Evolutionary conservation across 2,888 invertebrate species (phyloP), one percentile per base, ranked within the genome.

Genomic region (Pristionchus mayeri): DNA sequence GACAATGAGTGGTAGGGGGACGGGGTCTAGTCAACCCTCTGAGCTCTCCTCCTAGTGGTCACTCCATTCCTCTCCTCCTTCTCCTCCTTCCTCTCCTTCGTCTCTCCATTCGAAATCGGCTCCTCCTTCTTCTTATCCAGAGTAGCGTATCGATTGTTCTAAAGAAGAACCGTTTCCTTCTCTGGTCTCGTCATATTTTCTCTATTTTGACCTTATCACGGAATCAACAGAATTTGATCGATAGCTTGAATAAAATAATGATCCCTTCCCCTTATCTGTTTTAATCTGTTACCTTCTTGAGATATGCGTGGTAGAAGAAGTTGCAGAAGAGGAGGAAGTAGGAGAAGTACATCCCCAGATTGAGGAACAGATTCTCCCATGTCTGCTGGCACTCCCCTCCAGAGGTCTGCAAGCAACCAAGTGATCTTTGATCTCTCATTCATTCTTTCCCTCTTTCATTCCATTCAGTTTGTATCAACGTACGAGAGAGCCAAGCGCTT

Each of bases 331-430:
- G 91, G 57, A 92, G 82, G 88, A 93, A 92, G 87, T 93, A 93
- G n/a, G 92, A 89, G 87, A 89, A 88, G 87, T 93, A 93, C 87
- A 93, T 93, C 75, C 87, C 86, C 84, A 92, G 90, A 63, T 91
- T 91, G 76, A 91, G 93, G 80, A 89, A 90, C 84, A 94, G 91
- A 90, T 94, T 94, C 82, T 93, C 93, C 87, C 92, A 93, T 3
- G 93, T 93, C 86, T 93, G 93, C 82, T 93, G 93, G 88, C 94
- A 94, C 84, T 90, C 86, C 48, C 87, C 86, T 54, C 93, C 92
- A 92, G 85, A 89, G 80, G 44, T 88, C 88, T 87, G 80, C 21
- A 86, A 76, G 9, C n/a, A n/a, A n/a, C n/a, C 3, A n/a, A 16
- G 6, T 48, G 18, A 27, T 83, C 93, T 91, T 30, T 67, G 67